Conservation (phyloP, 1,140 invertebrate genomes). For the Dermatophagoides farinae region DNA sequence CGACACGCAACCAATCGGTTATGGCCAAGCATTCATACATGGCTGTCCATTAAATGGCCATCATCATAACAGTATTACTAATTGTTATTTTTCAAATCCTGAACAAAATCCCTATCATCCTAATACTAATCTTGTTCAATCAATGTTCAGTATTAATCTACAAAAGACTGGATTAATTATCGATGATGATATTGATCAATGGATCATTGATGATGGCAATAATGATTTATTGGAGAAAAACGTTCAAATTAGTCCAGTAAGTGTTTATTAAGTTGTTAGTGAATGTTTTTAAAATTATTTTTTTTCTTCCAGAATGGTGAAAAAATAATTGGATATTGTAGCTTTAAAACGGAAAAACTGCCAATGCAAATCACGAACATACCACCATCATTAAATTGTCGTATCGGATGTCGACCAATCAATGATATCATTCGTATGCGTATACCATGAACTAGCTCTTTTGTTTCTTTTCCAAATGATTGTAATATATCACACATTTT, state of each 20-base stretch:
- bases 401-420: background rate
- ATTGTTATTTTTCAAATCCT: background rate
- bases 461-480: background rate
- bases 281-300: background rate
- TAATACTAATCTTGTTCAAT: background rate
- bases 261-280: background rate
- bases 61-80: background rate
- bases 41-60: background rate
- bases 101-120: too few relatives aligned
- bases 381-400: background rate
- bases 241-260: background rate
- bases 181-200: background rate
- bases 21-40: background rate
- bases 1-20: background rate
- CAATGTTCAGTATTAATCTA: constrained; percentile 10
- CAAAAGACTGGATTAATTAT: background rate
- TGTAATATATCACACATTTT: too few relatives aligned
- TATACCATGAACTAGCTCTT: background rate
- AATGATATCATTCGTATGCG: background rate
- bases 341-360: background rate
- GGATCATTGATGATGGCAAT: background rate
- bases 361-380: background rate
- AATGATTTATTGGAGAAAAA: background rate
- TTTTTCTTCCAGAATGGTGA: background rate
- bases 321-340: constrained; percentile 1